Evolutionary conservation across 2,797 vertebrate species (phyloP).

Genomic region (Acridotheres tristis): DNA sequence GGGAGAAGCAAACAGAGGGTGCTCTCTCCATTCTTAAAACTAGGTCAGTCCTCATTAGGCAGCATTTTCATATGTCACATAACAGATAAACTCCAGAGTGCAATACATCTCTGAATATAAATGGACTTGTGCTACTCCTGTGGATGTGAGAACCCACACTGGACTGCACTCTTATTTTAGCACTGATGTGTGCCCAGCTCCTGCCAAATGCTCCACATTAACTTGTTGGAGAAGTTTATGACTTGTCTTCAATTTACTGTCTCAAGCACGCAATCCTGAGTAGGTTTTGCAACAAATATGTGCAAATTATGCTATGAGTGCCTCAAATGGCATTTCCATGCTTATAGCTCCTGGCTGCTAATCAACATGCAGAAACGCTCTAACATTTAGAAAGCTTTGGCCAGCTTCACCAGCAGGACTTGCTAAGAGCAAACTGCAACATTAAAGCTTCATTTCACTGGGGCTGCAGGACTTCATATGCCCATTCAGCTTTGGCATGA

Average conservation of each 20-base stretch:
- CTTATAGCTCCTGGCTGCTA: not conserved
- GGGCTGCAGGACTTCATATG: not conserved
- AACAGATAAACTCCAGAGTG: not conserved
- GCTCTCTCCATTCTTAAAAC: not conserved
- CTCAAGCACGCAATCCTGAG: not conserved
- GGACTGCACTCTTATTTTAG: not conserved
- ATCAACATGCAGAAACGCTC: not conserved
- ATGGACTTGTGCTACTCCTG: not conserved
- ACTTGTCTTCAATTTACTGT: not conserved
- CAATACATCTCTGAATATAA: not conserved
- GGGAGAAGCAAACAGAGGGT: not conserved
- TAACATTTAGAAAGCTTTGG: not conserved
- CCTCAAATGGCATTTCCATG: slow-evolving; percentile 6
- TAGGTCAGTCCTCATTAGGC: not conserved
- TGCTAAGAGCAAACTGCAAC: not conserved
- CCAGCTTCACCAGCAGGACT: not conserved
- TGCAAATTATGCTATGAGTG: not conserved
- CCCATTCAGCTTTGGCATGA: not conserved
- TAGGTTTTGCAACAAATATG: not conserved
- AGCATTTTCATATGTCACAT: not conserved
- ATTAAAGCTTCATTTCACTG: not conserved
- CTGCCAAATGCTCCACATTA: not conserved
- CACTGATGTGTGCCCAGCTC: not conserved
- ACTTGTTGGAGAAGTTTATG: not conserved
- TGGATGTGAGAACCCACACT: not conserved